phyloP scores from a whole-genome alignment of 1,140 invertebrate genomes.

The Euwallacea fornicatus region DNA sequence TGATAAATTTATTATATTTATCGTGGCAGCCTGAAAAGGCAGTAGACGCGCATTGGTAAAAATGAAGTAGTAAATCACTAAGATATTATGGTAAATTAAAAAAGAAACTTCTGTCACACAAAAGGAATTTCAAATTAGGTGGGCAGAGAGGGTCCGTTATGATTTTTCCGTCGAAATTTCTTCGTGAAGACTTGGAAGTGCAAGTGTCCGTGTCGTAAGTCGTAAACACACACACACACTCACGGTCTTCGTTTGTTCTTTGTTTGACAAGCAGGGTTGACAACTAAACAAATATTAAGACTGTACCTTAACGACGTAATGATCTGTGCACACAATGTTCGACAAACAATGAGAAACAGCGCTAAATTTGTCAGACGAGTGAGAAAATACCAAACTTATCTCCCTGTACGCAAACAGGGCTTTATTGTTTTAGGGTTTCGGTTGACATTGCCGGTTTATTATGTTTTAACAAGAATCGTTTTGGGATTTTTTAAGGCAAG shows the following conservation, averaged over 20 bases:
- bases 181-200: background rate
- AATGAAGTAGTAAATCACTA: conserved; percentile 32
- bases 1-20: conserved; percentile 39
- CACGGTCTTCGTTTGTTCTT: conserved; percentile 40
- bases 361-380: conserved; percentile 34
- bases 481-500: background rate
- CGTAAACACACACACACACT: conserved; percentile 8
- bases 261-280: conserved; percentile 40
- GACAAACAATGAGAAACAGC: conserved; percentile 31
- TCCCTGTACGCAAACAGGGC: conserved; percentile 26
- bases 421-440: conserved; percentile 36
- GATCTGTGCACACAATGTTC: conserved; percentile 34
- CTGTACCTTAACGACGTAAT: conserved; percentile 39
- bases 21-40: conserved; percentile 29
- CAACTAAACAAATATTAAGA: conserved; percentile 37
- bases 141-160: too few species aligned
- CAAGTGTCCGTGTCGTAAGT: conserved; percentile 25
- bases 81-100: conserved; percentile 19
- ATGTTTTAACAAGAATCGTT: conserved; percentile 8
- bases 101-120: conserved; percentile 9
- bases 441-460: conserved; percentile 15
- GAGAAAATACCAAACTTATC: conserved; percentile 37
- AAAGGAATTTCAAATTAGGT: conserved; percentile 25
- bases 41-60: conserved; percentile 15
- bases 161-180: too few species aligned